A percentile compares a stretch with the other conserved stretches of the same genome.
Evolutionary conservation across 2,113 vertebrate genomes (phyloP).

Genomic region (Ctenomys sociabilis): DNA sequence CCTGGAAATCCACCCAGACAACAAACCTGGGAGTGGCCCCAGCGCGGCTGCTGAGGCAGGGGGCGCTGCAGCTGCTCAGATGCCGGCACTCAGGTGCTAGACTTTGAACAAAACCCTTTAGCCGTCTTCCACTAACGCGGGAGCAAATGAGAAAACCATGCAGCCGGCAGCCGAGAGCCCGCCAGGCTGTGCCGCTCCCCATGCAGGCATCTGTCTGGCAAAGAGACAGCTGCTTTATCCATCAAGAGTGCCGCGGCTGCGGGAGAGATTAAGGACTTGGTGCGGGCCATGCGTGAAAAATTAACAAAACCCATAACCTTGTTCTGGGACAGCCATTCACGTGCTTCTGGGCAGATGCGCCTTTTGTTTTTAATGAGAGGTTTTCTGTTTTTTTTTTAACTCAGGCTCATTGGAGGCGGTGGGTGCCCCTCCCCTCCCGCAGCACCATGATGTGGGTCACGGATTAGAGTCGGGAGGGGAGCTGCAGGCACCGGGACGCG

Average conservation of each 20-base stretch:
- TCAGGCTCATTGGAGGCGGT: background rate
- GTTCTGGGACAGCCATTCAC: conserved; percentile 11
- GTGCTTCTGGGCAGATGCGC: background rate
- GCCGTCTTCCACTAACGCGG: conserved; percentile 73
- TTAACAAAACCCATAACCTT: background rate
- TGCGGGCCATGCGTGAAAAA: background rate
- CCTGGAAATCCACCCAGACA: background rate
- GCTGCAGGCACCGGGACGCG: fast-evolving
- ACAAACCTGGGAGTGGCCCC: background rate
- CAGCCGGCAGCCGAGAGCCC: conserved; percentile 13
- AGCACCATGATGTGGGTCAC: background rate
- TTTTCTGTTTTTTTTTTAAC: background rate
- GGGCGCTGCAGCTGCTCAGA: conserved; percentile 47
- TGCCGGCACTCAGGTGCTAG: conserved; percentile 64
- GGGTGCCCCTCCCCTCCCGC: fast-evolving
- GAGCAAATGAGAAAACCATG: conserved; percentile 72
- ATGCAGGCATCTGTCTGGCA: conserved; percentile 56
- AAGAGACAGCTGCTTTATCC: conserved; percentile 45
- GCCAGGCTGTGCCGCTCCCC: conserved; percentile 28
- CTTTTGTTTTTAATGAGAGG: conserved; percentile 36
- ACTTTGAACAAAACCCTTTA: conserved; percentile 66
- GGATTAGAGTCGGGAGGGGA: background rate
- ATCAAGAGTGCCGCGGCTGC: conserved; percentile 33
- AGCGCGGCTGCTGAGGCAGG: background rate
- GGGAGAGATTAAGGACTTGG: conserved; percentile 60